phyloP scores from a whole-genome alignment of 2,113 vertebrate genomes.

The Vicugna pacos region DNA sequence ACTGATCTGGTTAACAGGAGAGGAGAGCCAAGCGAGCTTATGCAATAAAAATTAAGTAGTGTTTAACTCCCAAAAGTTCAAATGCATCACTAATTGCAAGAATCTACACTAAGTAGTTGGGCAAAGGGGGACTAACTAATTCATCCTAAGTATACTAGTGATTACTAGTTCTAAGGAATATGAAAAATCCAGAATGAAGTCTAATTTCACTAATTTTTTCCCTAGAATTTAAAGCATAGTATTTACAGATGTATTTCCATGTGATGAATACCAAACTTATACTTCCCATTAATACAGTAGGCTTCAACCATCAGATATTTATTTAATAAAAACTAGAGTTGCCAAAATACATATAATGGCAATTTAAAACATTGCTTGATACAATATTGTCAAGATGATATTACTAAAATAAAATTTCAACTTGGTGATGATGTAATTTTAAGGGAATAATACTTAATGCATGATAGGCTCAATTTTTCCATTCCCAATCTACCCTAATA shows the following conservation, averaged over 20 bases:
- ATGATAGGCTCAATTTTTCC: not conserved
- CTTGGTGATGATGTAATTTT: not conserved
- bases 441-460: not conserved
- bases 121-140: not conserved
- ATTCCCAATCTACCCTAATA: not conserved
- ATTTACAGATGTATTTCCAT: not conserved
- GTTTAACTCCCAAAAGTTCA: not conserved
- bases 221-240: conserved; percentile 32
- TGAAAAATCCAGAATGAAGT: not conserved
- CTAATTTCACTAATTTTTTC: conserved; percentile 15
- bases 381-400: not conserved
- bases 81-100: not conserved
- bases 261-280: not conserved
- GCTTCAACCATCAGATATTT: not conserved
- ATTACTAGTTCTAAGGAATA: conserved; percentile 17
- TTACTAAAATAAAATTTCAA: conserved; percentile 27
- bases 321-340: conserved; percentile 24
- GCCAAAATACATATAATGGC: not conserved
- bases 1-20: not conserved
- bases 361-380: not conserved
- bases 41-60: not conserved
- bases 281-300: not conserved
- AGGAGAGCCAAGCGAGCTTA: not conserved
- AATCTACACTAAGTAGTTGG: not conserved
- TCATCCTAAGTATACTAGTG: not conserved